phyloP scores from a whole-genome alignment of 2,797 vertebrate genomes.

The Lophotriccus pileatus region DNA sequence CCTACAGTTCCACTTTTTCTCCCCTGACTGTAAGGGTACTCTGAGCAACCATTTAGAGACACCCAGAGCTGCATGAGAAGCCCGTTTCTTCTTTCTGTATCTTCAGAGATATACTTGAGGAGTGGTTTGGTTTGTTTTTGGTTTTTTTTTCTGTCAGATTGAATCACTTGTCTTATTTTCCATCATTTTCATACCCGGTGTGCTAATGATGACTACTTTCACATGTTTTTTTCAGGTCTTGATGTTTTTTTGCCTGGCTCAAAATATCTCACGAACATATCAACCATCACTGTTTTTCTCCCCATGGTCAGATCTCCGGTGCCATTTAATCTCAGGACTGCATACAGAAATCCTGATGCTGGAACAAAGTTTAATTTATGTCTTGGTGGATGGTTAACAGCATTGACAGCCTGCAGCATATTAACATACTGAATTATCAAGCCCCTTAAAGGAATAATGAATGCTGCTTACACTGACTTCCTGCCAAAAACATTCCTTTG shows the following conservation, averaged over 20 bases:
- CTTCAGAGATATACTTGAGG: background rate
- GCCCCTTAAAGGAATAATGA: constrained; percentile 36
- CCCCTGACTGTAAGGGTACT: background rate
- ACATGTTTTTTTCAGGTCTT: background rate
- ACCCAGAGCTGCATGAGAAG: background rate
- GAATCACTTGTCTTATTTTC: background rate
- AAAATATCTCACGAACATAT: background rate
- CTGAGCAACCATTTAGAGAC: background rate
- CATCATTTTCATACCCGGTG: background rate
- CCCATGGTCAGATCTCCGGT: background rate
- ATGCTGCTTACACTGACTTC: background rate
- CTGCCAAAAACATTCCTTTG: constrained; percentile 43
- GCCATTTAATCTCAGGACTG: background rate
- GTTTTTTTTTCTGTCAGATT: background rate
- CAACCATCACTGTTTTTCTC: background rate
- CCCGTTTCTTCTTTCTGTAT: background rate
- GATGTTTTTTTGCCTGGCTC: background rate
- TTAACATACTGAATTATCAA: constrained; percentile 25
- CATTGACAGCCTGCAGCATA: background rate
- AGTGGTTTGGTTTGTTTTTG: background rate
- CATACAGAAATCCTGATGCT: background rate
- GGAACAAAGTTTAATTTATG: background rate
- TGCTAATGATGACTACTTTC: background rate
- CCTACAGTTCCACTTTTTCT: background rate
- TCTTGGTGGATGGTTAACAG: background rate